Evolutionary conservation across 64 coral and sea anemone species (phyloP).

Genomic region (Orbicella faveolata): DNA sequence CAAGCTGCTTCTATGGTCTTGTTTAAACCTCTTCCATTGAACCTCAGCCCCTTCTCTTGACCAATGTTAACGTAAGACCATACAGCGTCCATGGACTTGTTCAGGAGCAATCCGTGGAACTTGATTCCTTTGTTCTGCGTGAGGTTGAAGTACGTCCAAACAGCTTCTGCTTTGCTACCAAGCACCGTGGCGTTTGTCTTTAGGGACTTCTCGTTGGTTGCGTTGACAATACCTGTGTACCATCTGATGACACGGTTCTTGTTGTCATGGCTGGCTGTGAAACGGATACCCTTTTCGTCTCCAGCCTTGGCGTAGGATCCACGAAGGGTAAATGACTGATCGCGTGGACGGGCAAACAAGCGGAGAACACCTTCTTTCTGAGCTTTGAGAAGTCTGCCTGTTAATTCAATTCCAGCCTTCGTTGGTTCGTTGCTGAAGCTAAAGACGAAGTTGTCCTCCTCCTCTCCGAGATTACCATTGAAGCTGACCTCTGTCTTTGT

Average conservation of each 20-base stretch:
- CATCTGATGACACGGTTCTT: constrained; percentile 74
- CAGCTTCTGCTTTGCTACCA: constrained; percentile 59
- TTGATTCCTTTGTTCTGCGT: constrained; percentile 75
- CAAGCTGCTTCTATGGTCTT: constrained; percentile 23
- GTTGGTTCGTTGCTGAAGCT: constrained; percentile 67
- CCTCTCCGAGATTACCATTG: constrained; percentile 67
- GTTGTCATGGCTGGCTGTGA: constrained; percentile 88
- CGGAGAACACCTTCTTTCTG: constrained; percentile 61
- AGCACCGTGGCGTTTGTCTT: constrained; percentile 84
- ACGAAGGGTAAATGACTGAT: constrained; percentile 77
- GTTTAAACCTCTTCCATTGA: constrained; percentile 43
- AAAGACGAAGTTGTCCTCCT: constrained; percentile 57
- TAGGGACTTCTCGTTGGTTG: constrained; percentile 68
- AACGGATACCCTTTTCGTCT: constrained; percentile 77
- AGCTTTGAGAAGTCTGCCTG: constrained; percentile 53
- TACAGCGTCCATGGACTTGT: constrained; percentile 44
- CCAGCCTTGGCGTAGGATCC: constrained; percentile 55
- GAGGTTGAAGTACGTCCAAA: constrained; percentile 64
- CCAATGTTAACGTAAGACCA: constrained; percentile 31
- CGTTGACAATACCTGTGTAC: constrained; percentile 81
- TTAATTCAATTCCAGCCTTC: constrained; percentile 66
- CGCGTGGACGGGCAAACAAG: constrained; percentile 51
- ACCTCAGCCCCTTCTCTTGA: constrained; percentile 26
- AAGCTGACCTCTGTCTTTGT: constrained; percentile 75
- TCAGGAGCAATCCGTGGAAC: constrained; percentile 52